Conservation (phyloP, 2,888 invertebrate species). For the Aromia moschata region DNA sequence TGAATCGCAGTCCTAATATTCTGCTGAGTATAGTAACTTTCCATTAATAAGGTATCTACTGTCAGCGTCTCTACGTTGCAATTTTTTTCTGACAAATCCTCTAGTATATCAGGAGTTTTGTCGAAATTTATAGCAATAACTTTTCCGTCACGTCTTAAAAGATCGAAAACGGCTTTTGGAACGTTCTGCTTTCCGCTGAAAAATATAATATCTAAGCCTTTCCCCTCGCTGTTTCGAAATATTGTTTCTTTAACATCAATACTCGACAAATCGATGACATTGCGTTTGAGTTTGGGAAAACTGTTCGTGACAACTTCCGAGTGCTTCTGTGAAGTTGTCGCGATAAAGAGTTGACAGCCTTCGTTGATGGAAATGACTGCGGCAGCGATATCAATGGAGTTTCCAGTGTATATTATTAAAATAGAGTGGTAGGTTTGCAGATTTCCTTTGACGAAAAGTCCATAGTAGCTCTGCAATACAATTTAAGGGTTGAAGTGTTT, state of each 20-base stretch:
- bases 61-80: neutral
- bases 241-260: neutral
- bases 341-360: neutral
- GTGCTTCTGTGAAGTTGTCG: neutral
- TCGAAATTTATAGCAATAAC: neutral
- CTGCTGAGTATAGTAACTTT: neutral
- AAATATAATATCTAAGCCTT: slow-evolving; percentile 9
- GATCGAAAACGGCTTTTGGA: neutral
- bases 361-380: neutral
- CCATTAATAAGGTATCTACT: slow-evolving; percentile 1
- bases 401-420: neutral
- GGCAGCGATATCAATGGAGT: neutral
- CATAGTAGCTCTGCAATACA: slow-evolving; percentile 36
- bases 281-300: neutral
- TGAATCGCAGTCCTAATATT: slow-evolving; percentile 3
- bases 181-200: neutral
- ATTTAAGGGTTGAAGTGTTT: too few relatives aligned
- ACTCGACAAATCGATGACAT: neutral
- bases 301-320: neutral
- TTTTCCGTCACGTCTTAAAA: slow-evolving; percentile 4
- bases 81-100: neutral
- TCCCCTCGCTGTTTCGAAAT: neutral
- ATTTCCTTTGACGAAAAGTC: slow-evolving; percentile 25
- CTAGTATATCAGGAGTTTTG: neutral
- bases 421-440: slow-evolving; percentile 14